These are phyloP conservation scores for Eristalis intricaria DNA, from an alignment of 2,888 invertebrate species.

Conservation along the genomic window DNA sequence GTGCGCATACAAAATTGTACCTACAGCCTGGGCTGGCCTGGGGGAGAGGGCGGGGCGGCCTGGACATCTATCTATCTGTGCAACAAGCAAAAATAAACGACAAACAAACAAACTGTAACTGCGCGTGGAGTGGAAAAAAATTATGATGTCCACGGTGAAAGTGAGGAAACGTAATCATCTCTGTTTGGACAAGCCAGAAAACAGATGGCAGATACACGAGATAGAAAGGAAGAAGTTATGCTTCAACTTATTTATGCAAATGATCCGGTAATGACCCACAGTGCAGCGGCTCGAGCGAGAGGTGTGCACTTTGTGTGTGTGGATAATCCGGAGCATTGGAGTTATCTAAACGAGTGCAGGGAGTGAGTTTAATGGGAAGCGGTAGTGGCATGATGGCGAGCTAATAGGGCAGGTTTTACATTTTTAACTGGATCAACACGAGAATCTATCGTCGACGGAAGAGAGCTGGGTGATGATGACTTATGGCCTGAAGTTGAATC, in stretches of 20 bases:
- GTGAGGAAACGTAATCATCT: constrained; percentile 64
- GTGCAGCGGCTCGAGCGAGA: constrained; percentile 3
- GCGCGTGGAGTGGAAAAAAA: constrained; percentile 57
- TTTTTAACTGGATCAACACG: too few species aligned
- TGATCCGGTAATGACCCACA: constrained; percentile 47
- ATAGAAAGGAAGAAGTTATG: constrained; percentile 35
- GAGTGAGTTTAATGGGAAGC: not conserved
- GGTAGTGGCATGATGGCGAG: not conserved
- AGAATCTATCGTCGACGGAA: too few species aligned
- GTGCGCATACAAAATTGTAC: not conserved
- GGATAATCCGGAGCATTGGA: not conserved
- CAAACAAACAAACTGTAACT: constrained; percentile 17
- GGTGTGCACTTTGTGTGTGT: constrained; percentile 5
- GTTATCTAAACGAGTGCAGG: not conserved
- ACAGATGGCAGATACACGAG: constrained; percentile 12
- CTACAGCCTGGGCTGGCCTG: too few species aligned
- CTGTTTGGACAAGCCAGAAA: constrained; percentile 40
- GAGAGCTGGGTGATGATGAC: too few species aligned
- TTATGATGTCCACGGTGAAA: constrained; percentile 68
- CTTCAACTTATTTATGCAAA: constrained; percentile 60
- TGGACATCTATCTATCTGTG: not conserved
- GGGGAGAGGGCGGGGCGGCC: not conserved
- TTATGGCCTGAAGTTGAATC: too few species aligned
- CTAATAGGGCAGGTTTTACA: not conserved
- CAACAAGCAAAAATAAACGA: not conserved